Base-by-base conservation (phyloP, 30 jellyfish, hydroid and myxozoan species). In the Thelohanellus kitauei region DNA sequence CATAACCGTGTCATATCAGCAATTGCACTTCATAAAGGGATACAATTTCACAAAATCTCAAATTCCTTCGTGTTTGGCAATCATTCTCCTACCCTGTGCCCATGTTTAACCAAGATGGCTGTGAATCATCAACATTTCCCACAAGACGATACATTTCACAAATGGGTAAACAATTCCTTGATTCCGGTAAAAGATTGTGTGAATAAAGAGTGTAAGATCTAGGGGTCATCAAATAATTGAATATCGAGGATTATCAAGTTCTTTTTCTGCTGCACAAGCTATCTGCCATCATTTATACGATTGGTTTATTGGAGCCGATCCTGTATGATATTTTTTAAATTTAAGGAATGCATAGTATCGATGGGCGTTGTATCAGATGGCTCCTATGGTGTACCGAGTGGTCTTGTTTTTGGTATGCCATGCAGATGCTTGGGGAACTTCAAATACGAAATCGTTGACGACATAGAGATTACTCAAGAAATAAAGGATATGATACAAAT, bases 251-350 rank as follows among this genome's bases (percentile, higher is more conserved):
- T 37, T 82, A n/a, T 66, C 99, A 29, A 82, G 99, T 64, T 89
- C 91, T 40, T 64, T 82, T 89, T 82, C 99, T 17, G 99, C 99
- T 12, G 83, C 99, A 21, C 65, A 82, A 38, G 89, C 99, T 22
- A 54, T 64, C 15, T 82, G 90, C 46, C 90, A 82, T 31, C 90
- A 82, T 46, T 53, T 82, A 87, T 46, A 48, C 33, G 64, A 48
- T 20, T 82, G 99, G 99, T 57, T 85, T 88, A 59, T 64, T 47
- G 99, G 99, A 46, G 66, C 99, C 2, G 55, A 63, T 18, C 31
- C 54, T 23, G 86, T 63, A 52, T 32, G 20, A 10, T 43, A 17
- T 31, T 3, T 35, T 37, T 35, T 21, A 13, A 14, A 32, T 19
- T 30, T 11, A 41, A 63, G 63, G 97, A 69, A 11, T 58, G 57